These are phyloP conservation scores for Bombus haemorrhoidalis DNA, from an alignment of 1,140 invertebrate genomes.

Conservation along the genomic window DNA sequence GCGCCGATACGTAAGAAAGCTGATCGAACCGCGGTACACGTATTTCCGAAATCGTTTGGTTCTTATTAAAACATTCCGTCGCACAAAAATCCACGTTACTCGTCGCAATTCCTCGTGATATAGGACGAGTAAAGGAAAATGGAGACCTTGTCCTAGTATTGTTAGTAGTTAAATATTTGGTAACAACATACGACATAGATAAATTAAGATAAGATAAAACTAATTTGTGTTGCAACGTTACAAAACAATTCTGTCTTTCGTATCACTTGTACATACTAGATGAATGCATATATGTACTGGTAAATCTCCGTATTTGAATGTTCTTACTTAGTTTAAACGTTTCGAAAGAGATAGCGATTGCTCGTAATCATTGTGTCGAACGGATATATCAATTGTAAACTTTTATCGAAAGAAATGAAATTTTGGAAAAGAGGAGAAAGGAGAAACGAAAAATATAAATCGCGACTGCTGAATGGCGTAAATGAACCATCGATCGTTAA, in stretches of 20 bases:
- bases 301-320: neutral
- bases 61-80: neutral
- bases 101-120: neutral
- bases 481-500: neutral
- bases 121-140: neutral
- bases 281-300: no score
- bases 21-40: neutral
- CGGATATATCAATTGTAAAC: neutral
- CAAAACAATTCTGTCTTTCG: neutral
- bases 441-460: neutral
- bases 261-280: neutral
- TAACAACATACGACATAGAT: constrained; percentile 39
- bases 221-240: neutral
- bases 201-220: constrained; percentile 27
- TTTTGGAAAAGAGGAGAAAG: neutral
- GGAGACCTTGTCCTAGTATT: neutral
- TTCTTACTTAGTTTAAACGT: neutral
- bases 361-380: no score
- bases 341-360: neutral
- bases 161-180: neutral
- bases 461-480: neutral
- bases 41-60: neutral
- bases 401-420: neutral
- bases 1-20: neutral
- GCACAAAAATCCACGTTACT: neutral